Conservation (phyloP, 92 coral and sea anemone species). For the Montipora capitata region DNA sequence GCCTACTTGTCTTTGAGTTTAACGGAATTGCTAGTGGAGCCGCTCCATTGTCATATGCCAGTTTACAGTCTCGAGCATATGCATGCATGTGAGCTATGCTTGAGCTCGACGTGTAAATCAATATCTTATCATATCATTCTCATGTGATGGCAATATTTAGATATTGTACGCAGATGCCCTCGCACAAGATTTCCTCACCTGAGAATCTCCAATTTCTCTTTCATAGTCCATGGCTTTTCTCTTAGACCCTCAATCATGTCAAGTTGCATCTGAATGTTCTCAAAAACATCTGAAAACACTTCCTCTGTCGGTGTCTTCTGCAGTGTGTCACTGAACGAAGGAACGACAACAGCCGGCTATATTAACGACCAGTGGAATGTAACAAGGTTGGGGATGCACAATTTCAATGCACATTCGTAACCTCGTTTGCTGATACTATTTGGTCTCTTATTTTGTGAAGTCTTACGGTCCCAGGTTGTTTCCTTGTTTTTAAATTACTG, state of each 20-base stretch:
- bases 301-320: slow-evolving; percentile 31
- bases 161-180: too few relatives aligned
- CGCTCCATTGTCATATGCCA: too few relatives aligned
- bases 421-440: too few relatives aligned
- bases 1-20: too few relatives aligned
- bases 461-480: too few relatives aligned
- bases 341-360: not conserved
- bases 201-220: slow-evolving; percentile 57
- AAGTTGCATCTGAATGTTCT: slow-evolving; percentile 77
- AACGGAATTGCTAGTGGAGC: too few relatives aligned
- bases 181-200: slow-evolving; percentile 40
- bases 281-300: slow-evolving; percentile 55
- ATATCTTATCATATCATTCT: not conserved
- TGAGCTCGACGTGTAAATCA: too few relatives aligned
- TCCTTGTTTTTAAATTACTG: too few relatives aligned
- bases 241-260: slow-evolving; percentile 75
- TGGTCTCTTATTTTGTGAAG: too few relatives aligned
- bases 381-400: not conserved
- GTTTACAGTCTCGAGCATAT: too few relatives aligned
- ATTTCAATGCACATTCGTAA: not conserved
- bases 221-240: slow-evolving; percentile 80
- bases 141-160: not conserved
- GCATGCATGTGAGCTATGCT: not conserved
- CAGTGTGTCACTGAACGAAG: slow-evolving; percentile 12
- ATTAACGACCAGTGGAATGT: not conserved